A percentile compares a stretch with the other conserved stretches of the same genome.
Evolutionary conservation across 2,797 vertebrate species (phyloP).

Genomic region (Mormyrus proboscirostris): DNA sequence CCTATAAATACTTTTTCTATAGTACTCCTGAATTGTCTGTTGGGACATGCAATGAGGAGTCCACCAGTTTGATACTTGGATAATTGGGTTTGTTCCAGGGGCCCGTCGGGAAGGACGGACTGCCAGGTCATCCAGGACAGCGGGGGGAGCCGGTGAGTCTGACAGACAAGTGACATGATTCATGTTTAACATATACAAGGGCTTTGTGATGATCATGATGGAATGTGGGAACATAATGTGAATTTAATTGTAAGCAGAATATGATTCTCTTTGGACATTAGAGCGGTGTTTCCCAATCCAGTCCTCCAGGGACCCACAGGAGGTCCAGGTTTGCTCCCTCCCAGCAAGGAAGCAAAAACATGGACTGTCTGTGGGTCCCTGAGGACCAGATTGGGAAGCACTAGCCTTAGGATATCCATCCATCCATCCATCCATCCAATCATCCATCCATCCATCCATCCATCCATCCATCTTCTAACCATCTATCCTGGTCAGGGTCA

Average conservation of each 20-base stretch:
- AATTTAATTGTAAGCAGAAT: background rate
- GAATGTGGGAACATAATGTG: background rate
- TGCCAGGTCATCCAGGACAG: slow-evolving; percentile 84
- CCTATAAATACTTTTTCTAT: background rate
- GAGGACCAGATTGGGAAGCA: background rate
- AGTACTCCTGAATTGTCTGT: background rate
- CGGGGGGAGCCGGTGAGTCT: slow-evolving; percentile 82
- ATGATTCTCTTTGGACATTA: background rate
- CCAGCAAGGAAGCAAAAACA: background rate
- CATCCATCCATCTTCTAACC: background rate
- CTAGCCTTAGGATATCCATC: background rate
- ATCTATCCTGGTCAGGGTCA: background rate
- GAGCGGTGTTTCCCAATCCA: background rate
- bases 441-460: no score
- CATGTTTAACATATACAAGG: background rate
- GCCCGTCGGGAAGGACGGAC: slow-evolving; percentile 79
- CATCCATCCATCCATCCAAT: background rate
- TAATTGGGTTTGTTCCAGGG: slow-evolving; percentile 60
- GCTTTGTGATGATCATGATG: background rate
- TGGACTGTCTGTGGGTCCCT: background rate
- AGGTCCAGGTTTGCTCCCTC: background rate
- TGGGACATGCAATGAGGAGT: background rate
- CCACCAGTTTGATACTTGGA: background rate
- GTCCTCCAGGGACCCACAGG: background rate
- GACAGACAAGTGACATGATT: background rate